phyloP scores from a whole-genome alignment of 2,888 invertebrate species.

The Drosophila tripunctata region DNA sequence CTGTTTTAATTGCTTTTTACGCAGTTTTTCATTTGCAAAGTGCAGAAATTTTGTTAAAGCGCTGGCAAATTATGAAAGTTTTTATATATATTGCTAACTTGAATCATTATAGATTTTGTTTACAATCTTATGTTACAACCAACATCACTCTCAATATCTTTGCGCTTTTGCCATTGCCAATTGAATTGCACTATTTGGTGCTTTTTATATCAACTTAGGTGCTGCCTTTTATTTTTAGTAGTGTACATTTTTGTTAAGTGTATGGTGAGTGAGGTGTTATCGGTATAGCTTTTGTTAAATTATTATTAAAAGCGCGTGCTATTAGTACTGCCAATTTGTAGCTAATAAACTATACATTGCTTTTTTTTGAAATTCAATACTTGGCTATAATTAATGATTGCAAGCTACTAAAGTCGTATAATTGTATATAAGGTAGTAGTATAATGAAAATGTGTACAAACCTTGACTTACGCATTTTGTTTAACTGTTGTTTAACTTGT shows the following conservation, averaged over 20 bases:
- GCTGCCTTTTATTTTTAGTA: slow-evolving; percentile 14
- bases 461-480: slow-evolving; percentile 79
- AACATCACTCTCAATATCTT: neutral
- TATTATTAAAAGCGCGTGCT: slow-evolving; percentile 41
- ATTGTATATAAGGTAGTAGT: slow-evolving; percentile 15
- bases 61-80: too few species aligned
- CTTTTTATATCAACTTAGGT: neutral
- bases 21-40: slow-evolving; percentile 47
- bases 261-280: slow-evolving; percentile 8
- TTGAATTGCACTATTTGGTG: slow-evolving; percentile 46
- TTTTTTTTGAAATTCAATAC: slow-evolving; percentile 33
- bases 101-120: neutral
- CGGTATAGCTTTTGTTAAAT: slow-evolving; percentile 17
- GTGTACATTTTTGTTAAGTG: slow-evolving; percentile 7
- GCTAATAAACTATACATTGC: slow-evolving; percentile 38
- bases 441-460: slow-evolving; percentile 71
- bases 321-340: slow-evolving; percentile 50
- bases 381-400: slow-evolving; percentile 8
- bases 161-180: slow-evolving; percentile 22
- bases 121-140: neutral
- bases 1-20: slow-evolving; percentile 52
- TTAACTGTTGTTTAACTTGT: slow-evolving; percentile 61
- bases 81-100: neutral
- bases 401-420: slow-evolving; percentile 17
- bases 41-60: slow-evolving; percentile 61